A percentile compares a stretch with the other conserved stretches of the same genome.
Evolutionary conservation across 1,140 invertebrate species (phyloP).

Genomic region (Drosophila sulfurigaster): DNA sequence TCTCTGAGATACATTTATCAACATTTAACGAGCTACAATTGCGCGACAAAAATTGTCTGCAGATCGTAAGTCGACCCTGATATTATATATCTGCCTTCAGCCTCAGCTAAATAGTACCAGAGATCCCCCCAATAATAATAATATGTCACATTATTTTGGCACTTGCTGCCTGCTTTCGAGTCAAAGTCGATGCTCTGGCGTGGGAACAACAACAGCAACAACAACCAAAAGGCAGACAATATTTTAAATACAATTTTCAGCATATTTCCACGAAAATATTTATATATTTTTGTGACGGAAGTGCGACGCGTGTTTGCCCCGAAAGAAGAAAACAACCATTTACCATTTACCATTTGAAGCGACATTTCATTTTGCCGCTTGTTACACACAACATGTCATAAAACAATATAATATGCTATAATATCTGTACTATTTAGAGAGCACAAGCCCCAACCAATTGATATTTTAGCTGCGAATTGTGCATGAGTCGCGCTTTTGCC

Average conservation of each 20-base stretch:
- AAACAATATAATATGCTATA: constrained; percentile 18
- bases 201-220: constrained; percentile 33
- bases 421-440: constrained; percentile 43
- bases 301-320: constrained; percentile 61
- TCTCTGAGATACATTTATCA: constrained; percentile 57
- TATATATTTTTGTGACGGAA: constrained; percentile 61
- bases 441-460: constrained; percentile 43
- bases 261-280: constrained; percentile 59
- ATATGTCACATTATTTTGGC: constrained; percentile 72
- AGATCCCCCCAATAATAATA: constrained; percentile 19
- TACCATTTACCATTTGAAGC: constrained; percentile 55
- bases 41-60: constrained; percentile 33
- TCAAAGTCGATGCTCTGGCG: constrained; percentile 54
- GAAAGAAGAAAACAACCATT: constrained; percentile 22
- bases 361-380: constrained; percentile 31
- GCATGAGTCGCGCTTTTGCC: constrained; percentile 61
- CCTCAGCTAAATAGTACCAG: constrained; percentile 10
- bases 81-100: constrained; percentile 32
- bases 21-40: constrained; percentile 64
- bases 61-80: constrained; percentile 67
- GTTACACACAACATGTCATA: constrained; percentile 35
- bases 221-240: constrained; percentile 3
- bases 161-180: constrained; percentile 39
- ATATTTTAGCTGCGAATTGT: constrained; percentile 55
- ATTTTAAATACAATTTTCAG: constrained; percentile 33